Conservation (phyloP, 1,140 invertebrate genomes). For the Helicoverpa zea region DNA sequence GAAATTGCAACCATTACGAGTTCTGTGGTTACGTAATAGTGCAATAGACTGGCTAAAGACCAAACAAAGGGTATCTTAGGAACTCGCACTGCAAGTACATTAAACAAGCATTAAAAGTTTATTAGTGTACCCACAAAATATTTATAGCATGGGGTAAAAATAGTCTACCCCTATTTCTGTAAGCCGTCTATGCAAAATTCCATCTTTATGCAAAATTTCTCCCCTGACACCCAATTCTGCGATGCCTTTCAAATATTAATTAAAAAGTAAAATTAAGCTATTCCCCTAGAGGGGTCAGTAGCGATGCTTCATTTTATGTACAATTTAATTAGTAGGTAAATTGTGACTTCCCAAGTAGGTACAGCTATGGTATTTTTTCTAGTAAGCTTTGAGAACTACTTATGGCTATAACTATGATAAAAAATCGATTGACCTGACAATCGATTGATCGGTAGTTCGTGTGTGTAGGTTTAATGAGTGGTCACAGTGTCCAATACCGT, state of each 20-base stretch:
- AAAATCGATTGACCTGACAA: too few species aligned
- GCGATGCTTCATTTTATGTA: neutral
- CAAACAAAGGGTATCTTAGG: too few species aligned
- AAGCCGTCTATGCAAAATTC: constrained; percentile 14
- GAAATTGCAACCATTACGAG: too few species aligned
- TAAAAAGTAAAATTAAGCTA: constrained; percentile 32
- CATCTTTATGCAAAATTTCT: constrained; percentile 22
- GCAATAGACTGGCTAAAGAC: too few species aligned
- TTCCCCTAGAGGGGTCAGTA: constrained; percentile 1
- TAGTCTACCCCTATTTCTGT: neutral
- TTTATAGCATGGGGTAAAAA: neutral
- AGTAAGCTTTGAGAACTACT: too few species aligned
- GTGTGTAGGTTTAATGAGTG: too few species aligned
- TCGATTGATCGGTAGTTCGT: too few species aligned
- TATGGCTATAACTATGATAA: too few species aligned
- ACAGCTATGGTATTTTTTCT: too few species aligned
- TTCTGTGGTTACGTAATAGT: too few species aligned
- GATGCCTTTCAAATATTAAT: constrained; percentile 32
- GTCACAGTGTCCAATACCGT: too few species aligned
- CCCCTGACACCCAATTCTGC: constrained; percentile 20
- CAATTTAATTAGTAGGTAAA: neutral
- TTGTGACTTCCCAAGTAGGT: too few species aligned
- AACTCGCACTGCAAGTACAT: neutral
- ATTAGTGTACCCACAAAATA: neutral
- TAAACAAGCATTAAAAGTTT: neutral